Percentiles rank a stretch among this genome's conserved stretches.
These are phyloP conservation scores for Dipodomys stephensi DNA, from an alignment of 2,113 vertebrate species.

Conservation along the genomic window DNA sequence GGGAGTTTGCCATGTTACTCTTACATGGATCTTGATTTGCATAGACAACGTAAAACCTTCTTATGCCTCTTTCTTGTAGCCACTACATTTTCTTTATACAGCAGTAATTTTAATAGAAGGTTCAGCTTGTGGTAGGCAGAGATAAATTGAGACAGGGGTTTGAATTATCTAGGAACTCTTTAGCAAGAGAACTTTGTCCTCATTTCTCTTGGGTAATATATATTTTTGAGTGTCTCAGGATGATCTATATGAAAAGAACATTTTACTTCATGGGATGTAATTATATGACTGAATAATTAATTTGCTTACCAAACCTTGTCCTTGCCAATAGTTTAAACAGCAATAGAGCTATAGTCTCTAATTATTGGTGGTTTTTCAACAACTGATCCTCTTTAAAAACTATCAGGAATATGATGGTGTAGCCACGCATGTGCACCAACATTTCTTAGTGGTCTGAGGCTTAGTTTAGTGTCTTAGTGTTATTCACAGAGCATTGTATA, in stretches of 20 bases:
- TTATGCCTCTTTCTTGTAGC: not conserved
- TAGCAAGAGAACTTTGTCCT: constrained; percentile 11
- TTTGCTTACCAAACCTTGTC: not conserved
- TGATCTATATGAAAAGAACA: not conserved
- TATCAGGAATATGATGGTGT: not conserved
- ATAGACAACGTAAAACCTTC: not conserved
- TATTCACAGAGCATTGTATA: not conserved
- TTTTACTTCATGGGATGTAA: not conserved
- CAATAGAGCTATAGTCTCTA: not conserved
- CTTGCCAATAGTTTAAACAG: not conserved
- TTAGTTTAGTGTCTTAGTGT: not conserved
- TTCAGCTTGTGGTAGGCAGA: not conserved
- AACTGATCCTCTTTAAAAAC: too few relatives aligned
- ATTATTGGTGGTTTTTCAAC: not conserved
- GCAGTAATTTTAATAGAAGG: constrained; percentile 15
- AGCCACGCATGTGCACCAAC: not conserved
- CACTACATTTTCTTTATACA: not conserved
- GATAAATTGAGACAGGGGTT: constrained; percentile 27
- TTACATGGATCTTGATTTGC: constrained; percentile 1
- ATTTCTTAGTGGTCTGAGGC: not conserved
- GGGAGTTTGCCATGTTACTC: not conserved
- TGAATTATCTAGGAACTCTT: constrained; percentile 22
- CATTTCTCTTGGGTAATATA: constrained; percentile 19
- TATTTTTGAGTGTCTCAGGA: not conserved
- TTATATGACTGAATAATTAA: constrained; percentile 40